Evolutionary conservation across 2,113 vertebrate genomes (phyloP).

Genomic region (Tetraodon nigroviridis): DNA sequence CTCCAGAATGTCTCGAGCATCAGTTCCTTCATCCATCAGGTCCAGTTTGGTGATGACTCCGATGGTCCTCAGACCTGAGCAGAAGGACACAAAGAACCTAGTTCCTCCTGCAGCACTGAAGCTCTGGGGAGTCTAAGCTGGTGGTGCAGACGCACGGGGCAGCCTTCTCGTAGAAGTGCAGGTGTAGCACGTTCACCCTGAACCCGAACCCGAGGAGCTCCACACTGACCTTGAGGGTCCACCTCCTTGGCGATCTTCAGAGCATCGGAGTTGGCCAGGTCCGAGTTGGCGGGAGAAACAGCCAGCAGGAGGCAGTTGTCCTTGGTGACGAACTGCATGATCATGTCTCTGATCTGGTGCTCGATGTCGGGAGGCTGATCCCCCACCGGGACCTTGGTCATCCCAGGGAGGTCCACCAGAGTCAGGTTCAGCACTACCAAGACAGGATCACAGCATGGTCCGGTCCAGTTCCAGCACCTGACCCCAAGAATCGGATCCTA

Average conservation of each 20-base stretch:
- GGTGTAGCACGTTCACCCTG: too few species aligned
- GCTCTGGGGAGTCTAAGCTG: too few species aligned
- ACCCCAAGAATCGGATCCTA: too few species aligned
- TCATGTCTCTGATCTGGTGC: conserved; percentile 91
- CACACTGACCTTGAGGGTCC: conserved; percentile 85
- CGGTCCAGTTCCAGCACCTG: background rate
- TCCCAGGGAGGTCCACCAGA: conserved; percentile 91
- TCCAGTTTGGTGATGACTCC: conserved; percentile 97
- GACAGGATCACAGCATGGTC: background rate
- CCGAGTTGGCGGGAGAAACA: conserved; percentile 92
- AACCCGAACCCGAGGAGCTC: background rate
- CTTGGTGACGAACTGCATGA: conserved; percentile 96
- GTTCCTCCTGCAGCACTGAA: too few species aligned
- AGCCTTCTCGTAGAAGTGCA: too few species aligned
- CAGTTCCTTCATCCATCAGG: conserved; percentile 95
- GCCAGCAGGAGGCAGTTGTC: conserved; percentile 94
- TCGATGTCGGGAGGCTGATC: conserved; percentile 94
- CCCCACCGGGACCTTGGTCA: conserved; percentile 94
- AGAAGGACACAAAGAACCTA: background rate
- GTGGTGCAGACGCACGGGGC: too few species aligned
- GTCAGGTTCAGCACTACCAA: conserved; percentile 88
- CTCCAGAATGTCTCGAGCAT: conserved; percentile 90
- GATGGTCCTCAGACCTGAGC: conserved; percentile 86
- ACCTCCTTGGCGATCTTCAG: conserved; percentile 96
- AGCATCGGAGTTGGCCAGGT: conserved; percentile 95